Conservation (phyloP, 2,797 vertebrate species). For the Melanogrammus aeglefinus region DNA sequence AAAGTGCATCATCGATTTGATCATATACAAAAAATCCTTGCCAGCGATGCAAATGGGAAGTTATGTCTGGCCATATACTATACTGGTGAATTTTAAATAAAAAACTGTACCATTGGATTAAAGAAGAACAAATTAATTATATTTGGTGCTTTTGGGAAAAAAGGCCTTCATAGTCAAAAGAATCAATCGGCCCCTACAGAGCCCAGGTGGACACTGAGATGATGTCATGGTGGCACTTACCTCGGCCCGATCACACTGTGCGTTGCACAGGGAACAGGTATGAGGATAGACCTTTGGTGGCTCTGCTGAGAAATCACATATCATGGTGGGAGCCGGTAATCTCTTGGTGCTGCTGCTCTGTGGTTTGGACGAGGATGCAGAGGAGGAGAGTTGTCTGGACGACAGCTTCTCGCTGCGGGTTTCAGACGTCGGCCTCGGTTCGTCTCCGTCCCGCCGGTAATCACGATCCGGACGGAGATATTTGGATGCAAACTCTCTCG, state of each 20-base stretch:
- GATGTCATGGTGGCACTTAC: constrained; percentile 74
- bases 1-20: not conserved
- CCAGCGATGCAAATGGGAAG: not conserved
- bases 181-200: not conserved
- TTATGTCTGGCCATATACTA: not conserved
- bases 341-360: constrained; percentile 64
- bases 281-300: constrained; percentile 90
- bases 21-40: not conserved
- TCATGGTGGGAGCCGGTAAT: constrained; percentile 85
- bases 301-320: constrained; percentile 88
- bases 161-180: not conserved
- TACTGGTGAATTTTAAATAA: not conserved
- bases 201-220: constrained; percentile 27
- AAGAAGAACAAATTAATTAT: not conserved
- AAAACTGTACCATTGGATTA: not conserved
- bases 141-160: not conserved
- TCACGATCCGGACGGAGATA: constrained; percentile 56
- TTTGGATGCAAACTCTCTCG: constrained; percentile 51
- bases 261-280: constrained; percentile 91
- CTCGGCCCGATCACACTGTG: constrained; percentile 90
- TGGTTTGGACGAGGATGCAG: constrained; percentile 49
- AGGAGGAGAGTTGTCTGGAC: constrained; percentile 47
- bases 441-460: constrained; percentile 48
- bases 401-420: constrained; percentile 37
- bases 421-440: constrained; percentile 47